Base-by-base conservation (phyloP, 2,888 invertebrate species). In the Gastracanthus pulcherrimus region DNA sequence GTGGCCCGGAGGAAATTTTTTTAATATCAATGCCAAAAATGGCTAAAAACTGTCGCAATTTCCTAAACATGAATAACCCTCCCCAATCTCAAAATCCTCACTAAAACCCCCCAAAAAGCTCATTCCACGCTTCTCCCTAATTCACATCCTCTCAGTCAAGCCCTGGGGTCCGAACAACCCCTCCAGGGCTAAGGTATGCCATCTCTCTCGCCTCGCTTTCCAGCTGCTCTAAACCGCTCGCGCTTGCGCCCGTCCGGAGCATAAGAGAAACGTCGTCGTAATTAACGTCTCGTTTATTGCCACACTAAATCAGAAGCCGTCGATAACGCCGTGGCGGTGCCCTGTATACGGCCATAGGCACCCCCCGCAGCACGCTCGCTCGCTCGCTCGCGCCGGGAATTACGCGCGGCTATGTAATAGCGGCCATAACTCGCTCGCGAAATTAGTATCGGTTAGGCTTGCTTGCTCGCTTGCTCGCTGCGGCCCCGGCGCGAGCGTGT, bases 381-480 rank as follows among this genome's bases (percentile, higher is more conserved):
- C 19, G 76, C 23, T 3, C 16, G 23, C 36, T 36, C 66, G 72
- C 19, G 60, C 66, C 48, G 60, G 45, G 69, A 83, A 83, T 81
- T 79, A 72, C 79, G 11, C 64, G 75, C 64, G 34, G 66, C 45
- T 66, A 48, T 72, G 81, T 79, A 79, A 76, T 79, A 79, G 85
- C 82, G 76, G 85, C 85, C 88, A 88, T 88, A 89, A 89, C 86
- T 89, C 86, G 84, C 76, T 80, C 81, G 58, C 82, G 85, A 90
- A 90, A 90, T 90, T 89, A 89, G 89, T 88, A 89, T 88, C 87
- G 87, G 87, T 87, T 86, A 86, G 89, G 88, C 87, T 84, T 87
- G 86, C 84, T 83, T 41, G 60, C 62, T n/a, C 69, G 19, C 23
- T 7, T 34, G 41, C 66, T 38, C 0, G 26, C 6, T 51, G 16